Conservation (phyloP, 2,113 vertebrate species). For the Rhabdomys dilectus region DNA sequence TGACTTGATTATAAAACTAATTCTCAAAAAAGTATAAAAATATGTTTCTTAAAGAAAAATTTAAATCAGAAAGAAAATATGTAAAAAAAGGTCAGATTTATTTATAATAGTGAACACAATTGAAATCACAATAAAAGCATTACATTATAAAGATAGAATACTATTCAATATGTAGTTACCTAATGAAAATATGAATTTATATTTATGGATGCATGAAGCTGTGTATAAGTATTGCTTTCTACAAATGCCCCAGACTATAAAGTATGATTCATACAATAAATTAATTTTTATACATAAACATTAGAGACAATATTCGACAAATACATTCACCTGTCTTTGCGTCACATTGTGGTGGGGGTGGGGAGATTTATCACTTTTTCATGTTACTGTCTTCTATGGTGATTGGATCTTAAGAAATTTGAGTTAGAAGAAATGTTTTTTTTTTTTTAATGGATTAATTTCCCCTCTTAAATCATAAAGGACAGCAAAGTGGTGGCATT, state of each 20-base stretch:
- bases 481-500: constrained; percentile 24
- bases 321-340: background rate
- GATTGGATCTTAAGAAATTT: constrained; percentile 29
- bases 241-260: background rate
- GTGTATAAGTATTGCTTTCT: background rate
- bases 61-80: background rate
- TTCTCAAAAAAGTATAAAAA: background rate
- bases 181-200: background rate
- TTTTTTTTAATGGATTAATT: background rate
- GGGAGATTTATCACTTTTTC: background rate
- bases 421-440: background rate
- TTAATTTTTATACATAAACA: background rate
- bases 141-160: background rate
- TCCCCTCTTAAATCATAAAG: constrained; percentile 45
- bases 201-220: background rate
- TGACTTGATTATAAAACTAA: background rate
- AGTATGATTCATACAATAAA: background rate
- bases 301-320: background rate
- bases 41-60: constrained; percentile 31
- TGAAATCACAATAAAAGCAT: background rate
- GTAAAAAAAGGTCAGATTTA: background rate
- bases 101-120: background rate
- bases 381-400: background rate
- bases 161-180: background rate
- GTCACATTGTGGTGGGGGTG: too few relatives aligned